Percentiles rank a stretch among this genome's conserved stretches.
phyloP scores from a whole-genome alignment of 2,888 invertebrate species.

The Orthosia incerta region DNA sequence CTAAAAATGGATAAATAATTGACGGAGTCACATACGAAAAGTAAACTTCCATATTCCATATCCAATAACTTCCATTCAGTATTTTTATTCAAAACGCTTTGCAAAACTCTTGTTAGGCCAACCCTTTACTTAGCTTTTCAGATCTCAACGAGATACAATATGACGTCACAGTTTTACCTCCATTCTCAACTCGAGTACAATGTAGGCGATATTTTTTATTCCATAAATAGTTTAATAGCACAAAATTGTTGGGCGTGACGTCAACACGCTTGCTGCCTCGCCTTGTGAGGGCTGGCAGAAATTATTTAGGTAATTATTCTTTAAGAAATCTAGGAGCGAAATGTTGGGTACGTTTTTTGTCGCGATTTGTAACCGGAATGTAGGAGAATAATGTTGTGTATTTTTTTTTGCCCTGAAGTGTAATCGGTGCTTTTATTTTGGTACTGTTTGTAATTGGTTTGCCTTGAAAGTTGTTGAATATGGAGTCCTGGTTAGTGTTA shows the following conservation, averaged over 20 bases:
- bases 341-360: background rate
- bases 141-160: background rate
- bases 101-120: background rate
- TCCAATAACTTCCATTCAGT: too few species aligned
- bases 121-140: constrained; percentile 5
- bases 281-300: constrained; percentile 43
- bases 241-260: constrained; percentile 54
- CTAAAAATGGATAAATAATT: too few species aligned
- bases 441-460: background rate
- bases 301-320: constrained; percentile 17
- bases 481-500: background rate
- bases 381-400: background rate
- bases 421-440: background rate
- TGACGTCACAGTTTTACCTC: constrained; percentile 1
- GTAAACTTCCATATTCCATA: too few species aligned
- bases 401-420: background rate
- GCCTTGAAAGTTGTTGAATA: background rate
- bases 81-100: background rate
- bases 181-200: constrained; percentile 20
- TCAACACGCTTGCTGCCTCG: constrained; percentile 40
- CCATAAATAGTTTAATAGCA: constrained; percentile 58
- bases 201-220: constrained; percentile 46
- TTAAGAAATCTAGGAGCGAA: background rate
- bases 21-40: too few species aligned
- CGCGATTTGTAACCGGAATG: background rate